These are phyloP conservation scores for Achroia grisella DNA, from an alignment of 1,140 invertebrate species.

Conservation along the genomic window DNA sequence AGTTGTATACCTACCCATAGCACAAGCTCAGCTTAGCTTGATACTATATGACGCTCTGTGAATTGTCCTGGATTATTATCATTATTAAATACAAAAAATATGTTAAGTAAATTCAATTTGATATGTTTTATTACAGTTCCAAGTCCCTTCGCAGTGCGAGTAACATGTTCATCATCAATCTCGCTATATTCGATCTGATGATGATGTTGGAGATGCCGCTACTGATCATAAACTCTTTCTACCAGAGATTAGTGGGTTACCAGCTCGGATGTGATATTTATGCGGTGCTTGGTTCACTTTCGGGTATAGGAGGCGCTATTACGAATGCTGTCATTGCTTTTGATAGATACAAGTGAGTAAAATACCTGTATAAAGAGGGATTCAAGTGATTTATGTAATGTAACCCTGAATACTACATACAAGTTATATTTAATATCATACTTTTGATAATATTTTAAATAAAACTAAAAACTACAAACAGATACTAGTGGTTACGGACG, in stretches of 20 bases:
- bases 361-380: too few relatives aligned
- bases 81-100: too few relatives aligned
- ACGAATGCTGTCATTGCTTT: slow-evolving; percentile 85
- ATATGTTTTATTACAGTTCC: slow-evolving; percentile 68
- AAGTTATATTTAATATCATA: too few relatives aligned
- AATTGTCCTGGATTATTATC: too few relatives aligned
- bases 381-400: too few relatives aligned
- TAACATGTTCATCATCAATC: slow-evolving; percentile 86
- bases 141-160: slow-evolving; percentile 84
- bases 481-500: too few relatives aligned
- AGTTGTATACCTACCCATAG: too few relatives aligned
- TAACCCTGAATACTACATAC: too few relatives aligned
- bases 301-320: slow-evolving; percentile 82
- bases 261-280: slow-evolving; percentile 82
- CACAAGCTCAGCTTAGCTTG: too few relatives aligned
- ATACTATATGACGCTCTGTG: too few relatives aligned
- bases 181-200: slow-evolving; percentile 83
- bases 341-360: slow-evolving; percentile 80
- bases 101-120: not conserved
- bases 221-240: slow-evolving; percentile 80
- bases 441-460: too few relatives aligned
- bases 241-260: slow-evolving; percentile 79
- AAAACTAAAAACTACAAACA: too few relatives aligned
- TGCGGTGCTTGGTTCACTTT: slow-evolving; percentile 78
- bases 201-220: slow-evolving; percentile 86